Conservation (phyloP, 2,113 vertebrate species). For the Esox niger region DNA sequence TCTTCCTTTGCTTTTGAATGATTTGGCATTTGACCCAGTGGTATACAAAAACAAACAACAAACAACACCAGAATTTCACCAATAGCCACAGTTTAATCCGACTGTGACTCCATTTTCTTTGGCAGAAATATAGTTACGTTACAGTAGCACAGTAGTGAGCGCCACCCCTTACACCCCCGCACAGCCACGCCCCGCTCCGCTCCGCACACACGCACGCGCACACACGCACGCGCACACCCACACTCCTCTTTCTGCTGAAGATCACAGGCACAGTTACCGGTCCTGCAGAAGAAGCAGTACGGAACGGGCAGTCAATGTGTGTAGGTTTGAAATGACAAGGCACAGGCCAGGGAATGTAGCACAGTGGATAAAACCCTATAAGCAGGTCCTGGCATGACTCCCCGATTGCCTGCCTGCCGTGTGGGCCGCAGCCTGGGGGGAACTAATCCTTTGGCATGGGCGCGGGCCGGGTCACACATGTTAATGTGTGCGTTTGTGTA, state of each 20-base stretch:
- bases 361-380: conserved; percentile 63
- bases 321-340: conserved; percentile 46
- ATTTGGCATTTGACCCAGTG: too few relatives aligned
- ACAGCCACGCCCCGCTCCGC: too few relatives aligned
- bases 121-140: too few relatives aligned
- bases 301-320: conserved; percentile 20
- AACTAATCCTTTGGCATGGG: conserved; percentile 61
- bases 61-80: too few relatives aligned
- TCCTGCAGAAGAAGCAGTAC: conserved; percentile 39
- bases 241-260: conserved; percentile 3
- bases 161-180: too few relatives aligned
- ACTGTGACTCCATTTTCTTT: too few relatives aligned
- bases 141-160: too few relatives aligned
- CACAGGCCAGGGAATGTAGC: conserved; percentile 44
- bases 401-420: conserved; percentile 56
- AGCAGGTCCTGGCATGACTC: conserved; percentile 62
- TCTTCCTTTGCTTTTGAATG: too few relatives aligned
- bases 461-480: conserved; percentile 58
- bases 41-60: too few relatives aligned
- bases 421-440: conserved; percentile 46
- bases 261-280: conserved; percentile 11
- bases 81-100: too few relatives aligned
- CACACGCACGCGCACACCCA: too few relatives aligned
- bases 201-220: background rate
- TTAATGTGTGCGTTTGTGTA: conserved; percentile 37